Conservation (phyloP, 2,888 invertebrate genomes). For the Diadegma fenestrale region DNA sequence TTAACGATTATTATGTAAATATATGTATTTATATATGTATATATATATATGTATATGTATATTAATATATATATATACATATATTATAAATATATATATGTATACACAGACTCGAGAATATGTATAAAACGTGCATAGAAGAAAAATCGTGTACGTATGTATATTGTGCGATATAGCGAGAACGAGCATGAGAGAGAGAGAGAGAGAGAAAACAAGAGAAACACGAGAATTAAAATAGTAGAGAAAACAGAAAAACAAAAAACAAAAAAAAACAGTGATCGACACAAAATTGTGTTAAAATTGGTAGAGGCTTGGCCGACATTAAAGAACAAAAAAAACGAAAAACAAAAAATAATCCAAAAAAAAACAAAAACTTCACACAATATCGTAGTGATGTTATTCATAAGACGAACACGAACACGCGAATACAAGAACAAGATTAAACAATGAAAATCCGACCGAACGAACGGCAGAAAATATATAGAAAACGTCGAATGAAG, state of each 20-base stretch:
- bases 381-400: slow-evolving; percentile 24
- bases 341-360: slow-evolving; percentile 25
- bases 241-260: slow-evolving; percentile 34
- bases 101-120: slow-evolving; percentile 45
- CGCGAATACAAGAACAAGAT: slow-evolving; percentile 1
- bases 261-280: slow-evolving; percentile 3
- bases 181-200: slow-evolving; percentile 20
- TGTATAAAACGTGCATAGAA: slow-evolving; percentile 45
- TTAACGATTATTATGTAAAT: slow-evolving; percentile 59
- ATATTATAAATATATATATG: slow-evolving; percentile 34
- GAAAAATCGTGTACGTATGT: slow-evolving; percentile 50
- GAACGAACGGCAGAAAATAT: slow-evolving; percentile 30
- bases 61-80: slow-evolving; percentile 28
- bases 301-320: slow-evolving; percentile 48
- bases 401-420: slow-evolving; percentile 24
- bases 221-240: slow-evolving; percentile 20
- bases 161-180: slow-evolving; percentile 41
- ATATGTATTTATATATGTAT: slow-evolving; percentile 41
- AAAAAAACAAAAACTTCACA: slow-evolving; percentile 29
- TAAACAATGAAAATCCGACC: slow-evolving; percentile 26
- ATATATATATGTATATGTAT: slow-evolving; percentile 38
- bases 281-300: slow-evolving; percentile 43
- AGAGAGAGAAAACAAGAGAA: slow-evolving; percentile 24
- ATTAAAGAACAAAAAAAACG: slow-evolving; percentile 36
- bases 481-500: slow-evolving; percentile 27